Percentiles rank a stretch among this genome's conserved stretches.
phyloP scores from a whole-genome alignment of 2,888 invertebrate species.

The Cepaea hortensis region DNA sequence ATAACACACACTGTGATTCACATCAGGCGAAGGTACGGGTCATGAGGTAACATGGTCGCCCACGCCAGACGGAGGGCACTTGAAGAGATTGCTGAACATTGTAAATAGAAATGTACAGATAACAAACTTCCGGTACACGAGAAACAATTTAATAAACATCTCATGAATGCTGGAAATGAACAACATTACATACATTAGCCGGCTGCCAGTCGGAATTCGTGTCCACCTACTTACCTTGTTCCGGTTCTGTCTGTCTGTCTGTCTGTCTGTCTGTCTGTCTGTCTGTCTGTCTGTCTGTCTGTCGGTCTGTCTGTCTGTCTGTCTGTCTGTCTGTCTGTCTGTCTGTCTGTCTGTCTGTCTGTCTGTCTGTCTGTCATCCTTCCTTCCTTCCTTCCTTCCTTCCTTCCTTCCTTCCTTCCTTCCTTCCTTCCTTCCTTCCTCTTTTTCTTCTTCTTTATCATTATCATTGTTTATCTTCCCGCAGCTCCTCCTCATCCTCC shows the following conservation, averaged over 20 bases:
- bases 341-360: background rate
- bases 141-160: background rate
- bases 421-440: background rate
- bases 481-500: background rate
- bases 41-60: too few species aligned
- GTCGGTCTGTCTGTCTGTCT: background rate
- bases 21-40: too few species aligned
- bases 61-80: too few species aligned
- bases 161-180: background rate
- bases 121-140: background rate
- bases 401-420: background rate
- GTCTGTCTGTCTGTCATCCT: background rate
- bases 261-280: background rate
- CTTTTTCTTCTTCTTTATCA: background rate
- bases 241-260: background rate
- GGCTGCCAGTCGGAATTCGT: background rate
- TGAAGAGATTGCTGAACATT: too few species aligned
- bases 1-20: too few species aligned
- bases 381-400: background rate
- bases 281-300: background rate
- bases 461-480: background rate
- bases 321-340: background rate
- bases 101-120: too few species aligned
- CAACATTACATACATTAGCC: background rate
- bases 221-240: background rate